Evolutionary conservation across 2,113 vertebrate genomes (phyloP), one percentile per base, ranked within the genome.

Genomic region (Salvelinus namaycush): DNA sequence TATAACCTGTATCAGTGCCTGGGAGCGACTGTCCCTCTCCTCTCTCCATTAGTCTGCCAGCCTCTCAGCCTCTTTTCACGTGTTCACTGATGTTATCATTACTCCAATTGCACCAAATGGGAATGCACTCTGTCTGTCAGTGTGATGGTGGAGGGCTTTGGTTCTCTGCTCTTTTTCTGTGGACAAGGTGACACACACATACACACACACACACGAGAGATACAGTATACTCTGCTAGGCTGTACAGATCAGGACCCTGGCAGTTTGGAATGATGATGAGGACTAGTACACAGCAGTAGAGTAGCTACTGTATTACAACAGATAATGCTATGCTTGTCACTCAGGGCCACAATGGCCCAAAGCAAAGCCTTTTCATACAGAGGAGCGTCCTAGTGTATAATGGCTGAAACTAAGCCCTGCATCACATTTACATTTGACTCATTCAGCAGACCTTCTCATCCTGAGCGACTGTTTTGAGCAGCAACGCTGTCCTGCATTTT

Each of bases 61-160:
- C n/a, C 59, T 22, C n/a, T n/a, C 39, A 44, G 59, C 5, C 59
- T 62, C 59, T 62, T 62, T 62, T 62, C 7, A 62, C 4, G 2
- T 62, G n/a, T 62, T 62, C 59, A 62, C 59, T 62, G 59, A 62
- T 62, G 59, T 62, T 62, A 11, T 62, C 59, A 62, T 62, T 62
- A n/a, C 59, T 62, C 7, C 18, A 24, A n/a, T 24, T n/a, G 59
- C 59, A 62, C 5, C 59, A n/a, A 62, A 62, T 62, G 59, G 59
- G 59, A 62, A 62, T 22, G n/a, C n/a, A 9, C 59, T 62, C n/a
- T 62, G 7, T 57, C 54, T 57, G 4, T 57, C 54, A 57, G 4
- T 57, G 54, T 14, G 54, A 57, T 20, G 54, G 54, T 57, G 14
- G 16, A 6, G 54, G 5, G 54, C 16, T 57, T 57, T 6, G 9